Evolutionary conservation across 64 coral and sea anemone genomes (phyloP), one percentile per base, ranked within the genome.

Genomic region (Montipora capricornis): DNA sequence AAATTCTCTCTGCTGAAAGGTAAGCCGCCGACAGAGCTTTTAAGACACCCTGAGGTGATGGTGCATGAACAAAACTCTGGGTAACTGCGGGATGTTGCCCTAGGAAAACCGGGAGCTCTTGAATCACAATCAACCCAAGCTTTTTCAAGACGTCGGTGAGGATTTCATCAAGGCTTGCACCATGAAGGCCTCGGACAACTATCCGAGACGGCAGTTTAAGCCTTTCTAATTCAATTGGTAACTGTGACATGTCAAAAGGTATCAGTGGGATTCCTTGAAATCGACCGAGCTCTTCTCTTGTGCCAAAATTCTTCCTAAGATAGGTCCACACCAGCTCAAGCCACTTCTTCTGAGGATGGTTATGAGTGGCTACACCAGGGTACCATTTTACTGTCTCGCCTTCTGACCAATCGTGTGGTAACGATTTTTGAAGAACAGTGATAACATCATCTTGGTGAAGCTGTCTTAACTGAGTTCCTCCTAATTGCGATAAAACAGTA

Each of bases 321-420:
- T 97, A 97, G 6, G 16, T 45, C 95, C 95, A 97, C 64, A 97
- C 68, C 24, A 83, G 74, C 37, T 84, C 52, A 1, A 97, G 74
- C 95, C 95, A 97, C 52, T 67, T 47, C 50, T 73, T 55, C 26
- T 58, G 47, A 4, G 84, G 93, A 13, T 89, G 91, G 12, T 44
- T 15, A 48, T 47, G 11, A 4, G 1, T 55, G 7, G 13, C 71
- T n/a, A 13, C 44, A 66, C 76, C 78, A 70, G 83, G 89, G 20
- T 94, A 79, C 95, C 93, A 97, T 0, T 88, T 44, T 29, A 82
- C 74, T 53, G 58, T 50, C 3, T 60, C 82, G 7, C 46, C 80
- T 15, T 46, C 15, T 73, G 47, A 78, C 57, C 78, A 93, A 7
- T 92, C 83, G 82, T 78, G 64, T 74, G 93, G 93, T 24, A 92